A percentile compares a stretch with the other conserved stretches of the same genome.
Conservation (phyloP, 1,140 invertebrate species). For the Lamellibrachia luymesi region DNA sequence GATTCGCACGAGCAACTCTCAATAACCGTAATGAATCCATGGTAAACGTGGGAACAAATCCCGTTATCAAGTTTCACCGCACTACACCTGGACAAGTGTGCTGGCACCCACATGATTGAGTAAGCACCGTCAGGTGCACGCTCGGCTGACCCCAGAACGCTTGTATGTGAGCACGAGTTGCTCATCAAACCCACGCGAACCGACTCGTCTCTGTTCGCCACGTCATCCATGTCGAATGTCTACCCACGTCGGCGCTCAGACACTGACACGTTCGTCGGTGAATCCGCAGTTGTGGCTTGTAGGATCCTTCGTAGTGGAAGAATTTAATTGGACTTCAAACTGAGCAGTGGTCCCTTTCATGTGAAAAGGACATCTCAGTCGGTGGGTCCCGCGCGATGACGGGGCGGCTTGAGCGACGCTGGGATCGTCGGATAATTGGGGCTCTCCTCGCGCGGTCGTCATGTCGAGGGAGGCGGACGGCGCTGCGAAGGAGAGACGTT, state of each 20-base stretch:
- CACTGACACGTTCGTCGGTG: background rate
- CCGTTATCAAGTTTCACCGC: background rate
- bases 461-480: background rate
- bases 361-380: background rate
- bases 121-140: background rate
- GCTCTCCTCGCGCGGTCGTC: background rate
- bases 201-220: background rate
- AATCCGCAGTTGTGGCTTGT: background rate
- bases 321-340: constrained; percentile 5
- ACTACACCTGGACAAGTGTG: background rate
- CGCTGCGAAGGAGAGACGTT: background rate
- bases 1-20: background rate
- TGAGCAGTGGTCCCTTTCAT: background rate
- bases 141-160: background rate
- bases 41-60: background rate
- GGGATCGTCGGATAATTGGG: background rate
- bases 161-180: background rate
- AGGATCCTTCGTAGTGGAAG: background rate
- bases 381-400: background rate
- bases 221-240: background rate
- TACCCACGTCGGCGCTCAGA: background rate
- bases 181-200: background rate
- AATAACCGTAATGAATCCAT: background rate
- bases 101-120: background rate
- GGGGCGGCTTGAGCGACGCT: background rate